phyloP scores from a whole-genome alignment of 1,140 invertebrate genomes.

The Anadara kagoshimensis region DNA sequence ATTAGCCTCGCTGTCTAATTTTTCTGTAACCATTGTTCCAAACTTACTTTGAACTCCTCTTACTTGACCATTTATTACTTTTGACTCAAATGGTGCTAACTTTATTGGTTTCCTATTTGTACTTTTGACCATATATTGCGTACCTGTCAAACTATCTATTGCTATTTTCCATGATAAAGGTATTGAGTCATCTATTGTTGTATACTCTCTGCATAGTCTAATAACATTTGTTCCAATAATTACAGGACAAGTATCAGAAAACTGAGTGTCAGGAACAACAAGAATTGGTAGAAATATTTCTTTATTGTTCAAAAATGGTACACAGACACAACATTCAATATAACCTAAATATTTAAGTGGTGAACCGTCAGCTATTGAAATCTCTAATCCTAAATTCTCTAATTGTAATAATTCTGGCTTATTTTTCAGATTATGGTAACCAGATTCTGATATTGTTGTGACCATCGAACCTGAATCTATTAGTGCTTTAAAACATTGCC shows the following conservation, averaged over 20 bases:
- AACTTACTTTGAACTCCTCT: background rate
- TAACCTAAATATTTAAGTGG: background rate
- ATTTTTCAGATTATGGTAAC: background rate
- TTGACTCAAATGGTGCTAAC: background rate
- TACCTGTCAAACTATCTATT: background rate
- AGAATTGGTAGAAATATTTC: background rate
- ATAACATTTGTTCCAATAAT: slow-evolving; percentile 12
- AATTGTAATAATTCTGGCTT: background rate
- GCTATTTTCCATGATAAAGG: background rate
- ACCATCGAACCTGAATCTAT: slow-evolving; percentile 12
- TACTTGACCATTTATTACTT: background rate
- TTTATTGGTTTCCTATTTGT: background rate
- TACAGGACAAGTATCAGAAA: background rate
- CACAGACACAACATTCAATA: background rate
- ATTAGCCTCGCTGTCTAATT: background rate
- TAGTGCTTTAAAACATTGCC: background rate
- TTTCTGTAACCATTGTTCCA: background rate
- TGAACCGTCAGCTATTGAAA: background rate
- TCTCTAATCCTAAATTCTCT: background rate
- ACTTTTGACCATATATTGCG: background rate
- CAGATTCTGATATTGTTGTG: slow-evolving; percentile 7
- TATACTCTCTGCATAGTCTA: background rate
- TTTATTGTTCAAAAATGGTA: background rate
- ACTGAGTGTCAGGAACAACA: background rate
- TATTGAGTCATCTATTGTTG: background rate